These are phyloP conservation scores for Nineta flava DNA, from an alignment of 2,888 invertebrate species.

Conservation along the genomic window DNA sequence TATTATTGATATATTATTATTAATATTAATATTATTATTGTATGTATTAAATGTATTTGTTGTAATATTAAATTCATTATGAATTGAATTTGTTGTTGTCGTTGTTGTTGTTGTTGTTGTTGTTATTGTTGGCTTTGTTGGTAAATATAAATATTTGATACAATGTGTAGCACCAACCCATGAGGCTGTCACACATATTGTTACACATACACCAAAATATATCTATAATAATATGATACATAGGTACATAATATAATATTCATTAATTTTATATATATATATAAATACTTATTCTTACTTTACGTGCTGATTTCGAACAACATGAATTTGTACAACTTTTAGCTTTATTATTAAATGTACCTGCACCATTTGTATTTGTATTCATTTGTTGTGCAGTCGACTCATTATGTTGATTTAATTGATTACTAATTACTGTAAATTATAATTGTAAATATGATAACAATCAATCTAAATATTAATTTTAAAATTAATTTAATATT, in stretches of 20 bases:
- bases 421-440: conserved; percentile 38
- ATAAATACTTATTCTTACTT: conserved; percentile 34
- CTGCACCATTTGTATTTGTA: conserved; percentile 7
- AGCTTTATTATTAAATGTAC: conserved; percentile 23
- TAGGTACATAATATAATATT: conserved; percentile 23
- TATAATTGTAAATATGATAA: conserved; percentile 8
- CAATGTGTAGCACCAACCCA: conserved; percentile 91
- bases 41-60: no score
- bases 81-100: no score
- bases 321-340: conserved; percentile 53
- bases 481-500: neutral
- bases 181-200: conserved; percentile 67
- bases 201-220: conserved; percentile 78
- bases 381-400: neutral
- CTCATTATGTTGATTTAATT: conserved; percentile 30
- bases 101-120: neutral
- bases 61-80: no score
- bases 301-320: conserved; percentile 69
- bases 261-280: neutral
- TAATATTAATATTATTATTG: conserved; percentile 25
- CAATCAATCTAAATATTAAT: neutral
- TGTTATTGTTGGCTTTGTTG: conserved; percentile 30
- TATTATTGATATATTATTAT: conserved; percentile 13
- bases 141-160: conserved; percentile 68
- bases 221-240: conserved; percentile 35